Conservation (phyloP, 2,113 vertebrate species). For the Centropus unirufus region DNA sequence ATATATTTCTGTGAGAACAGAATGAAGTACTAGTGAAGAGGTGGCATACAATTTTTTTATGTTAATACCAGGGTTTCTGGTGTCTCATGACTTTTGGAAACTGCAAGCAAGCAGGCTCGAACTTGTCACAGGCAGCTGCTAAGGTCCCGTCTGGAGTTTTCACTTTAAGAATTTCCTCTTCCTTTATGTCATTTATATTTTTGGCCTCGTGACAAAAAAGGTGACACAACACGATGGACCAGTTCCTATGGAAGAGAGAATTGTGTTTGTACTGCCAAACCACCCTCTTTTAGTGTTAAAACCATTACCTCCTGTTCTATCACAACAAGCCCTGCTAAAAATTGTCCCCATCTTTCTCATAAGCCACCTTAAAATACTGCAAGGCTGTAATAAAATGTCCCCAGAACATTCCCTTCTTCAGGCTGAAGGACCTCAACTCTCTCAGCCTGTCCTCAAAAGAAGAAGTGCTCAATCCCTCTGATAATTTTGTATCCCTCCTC, state of each 20-base stretch:
- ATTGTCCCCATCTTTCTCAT: background rate
- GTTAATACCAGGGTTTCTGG: background rate
- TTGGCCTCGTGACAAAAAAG: background rate
- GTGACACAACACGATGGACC: background rate
- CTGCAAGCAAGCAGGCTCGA: background rate
- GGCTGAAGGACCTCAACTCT: background rate
- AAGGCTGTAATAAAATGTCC: background rate
- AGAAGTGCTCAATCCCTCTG: no score
- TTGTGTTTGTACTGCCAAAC: background rate
- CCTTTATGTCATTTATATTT: background rate
- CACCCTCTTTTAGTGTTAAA: background rate
- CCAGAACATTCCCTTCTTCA: background rate
- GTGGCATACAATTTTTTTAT: background rate
- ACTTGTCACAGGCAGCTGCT: background rate
- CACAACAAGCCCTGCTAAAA: background rate
- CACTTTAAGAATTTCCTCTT: background rate
- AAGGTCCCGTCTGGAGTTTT: background rate
- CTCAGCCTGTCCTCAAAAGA: background rate
- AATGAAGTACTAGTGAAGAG: background rate
- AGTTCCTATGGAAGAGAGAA: background rate
- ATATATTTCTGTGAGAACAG: background rate
- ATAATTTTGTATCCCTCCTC: no score
- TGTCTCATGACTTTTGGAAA: background rate
- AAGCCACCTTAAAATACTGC: background rate
- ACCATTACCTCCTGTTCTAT: background rate